Conservation (phyloP, 1,140 invertebrate genomes). For the Sycophaga agraensis region DNA sequence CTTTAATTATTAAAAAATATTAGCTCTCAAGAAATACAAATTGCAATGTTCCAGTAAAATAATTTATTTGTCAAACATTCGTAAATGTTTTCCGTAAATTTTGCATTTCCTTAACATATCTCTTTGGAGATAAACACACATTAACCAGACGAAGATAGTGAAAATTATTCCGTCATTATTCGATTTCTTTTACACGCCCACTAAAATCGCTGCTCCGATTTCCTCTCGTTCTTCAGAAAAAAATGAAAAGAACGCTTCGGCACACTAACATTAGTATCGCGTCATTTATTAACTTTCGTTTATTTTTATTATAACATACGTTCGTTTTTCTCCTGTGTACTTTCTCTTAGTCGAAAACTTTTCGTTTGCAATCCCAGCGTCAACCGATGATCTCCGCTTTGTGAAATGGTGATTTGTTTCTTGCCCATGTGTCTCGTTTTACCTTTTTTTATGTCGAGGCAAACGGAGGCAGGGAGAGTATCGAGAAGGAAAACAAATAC, state of each 20-base stretch:
- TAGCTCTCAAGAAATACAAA: constrained; percentile 30
- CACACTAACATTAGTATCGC: not conserved
- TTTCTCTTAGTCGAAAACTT: constrained; percentile 19
- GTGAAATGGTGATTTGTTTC: constrained; percentile 18
- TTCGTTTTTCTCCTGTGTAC: constrained; percentile 3
- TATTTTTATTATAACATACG: constrained; percentile 8
- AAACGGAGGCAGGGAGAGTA: constrained; percentile 4
- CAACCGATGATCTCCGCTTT: constrained; percentile 19
- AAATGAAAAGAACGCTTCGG: constrained; percentile 13
- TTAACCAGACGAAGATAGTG: constrained; percentile 19
- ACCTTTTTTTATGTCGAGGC: not conserved
- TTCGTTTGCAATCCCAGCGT: constrained; percentile 25
- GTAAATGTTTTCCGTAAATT: constrained; percentile 3
- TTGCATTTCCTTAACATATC: not conserved
- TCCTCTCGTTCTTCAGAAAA: constrained; percentile 2
- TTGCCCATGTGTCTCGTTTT: not conserved
- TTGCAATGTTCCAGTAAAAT: constrained; percentile 3
- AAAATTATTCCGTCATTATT: constrained; percentile 23
- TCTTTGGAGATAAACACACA: not conserved
- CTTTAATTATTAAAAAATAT: constrained; percentile 18
- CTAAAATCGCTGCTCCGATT: not conserved
- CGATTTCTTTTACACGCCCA: constrained; percentile 15
- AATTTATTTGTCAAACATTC: constrained; percentile 21
- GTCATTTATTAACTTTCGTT: not conserved
- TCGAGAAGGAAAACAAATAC: not conserved